Base-by-base conservation (phyloP, 2,113 vertebrate genomes). In the Mohoua ochrocephala region DNA sequence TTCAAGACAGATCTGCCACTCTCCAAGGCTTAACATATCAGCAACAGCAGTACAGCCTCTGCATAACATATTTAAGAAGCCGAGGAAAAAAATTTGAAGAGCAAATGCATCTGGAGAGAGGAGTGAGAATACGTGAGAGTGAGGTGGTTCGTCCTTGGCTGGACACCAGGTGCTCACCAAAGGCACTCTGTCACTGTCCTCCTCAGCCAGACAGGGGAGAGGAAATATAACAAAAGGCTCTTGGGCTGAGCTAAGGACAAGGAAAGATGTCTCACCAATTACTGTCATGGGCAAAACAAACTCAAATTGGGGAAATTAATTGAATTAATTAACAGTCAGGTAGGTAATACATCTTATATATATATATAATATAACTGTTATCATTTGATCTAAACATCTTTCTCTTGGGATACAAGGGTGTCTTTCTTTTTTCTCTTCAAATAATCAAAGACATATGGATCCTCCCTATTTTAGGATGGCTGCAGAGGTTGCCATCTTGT, bases 301-400 rank as follows among this genome's bases (percentile, higher is more conserved):
- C 5, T 47, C 39, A 61, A 18, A 30, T 4, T 47, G 26, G 22
- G 11, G 17, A 76, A 76, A 61, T 15, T n/a, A 60, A 24, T 15
- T 60, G 1, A 75, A 53, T 60, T 21, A 3, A n/a, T 21, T 60
- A 30, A 30, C 13, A 52, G 13, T 33, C 27, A 22, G 44, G 20
- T 39, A 61, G 6, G 17, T 45, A n/a, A 60, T 53, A 39, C 14
- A 41, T n/a, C 14, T 37, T 9, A 10, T 10, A n/a, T 41, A n/a
- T 28, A 24, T 44, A 37, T 52, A 18, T 5, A 27, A 11, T 68
- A 37, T 14, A 26, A 20, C 10, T 47, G 1, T 63, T 59, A 33
- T 30, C 0, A 50, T 42, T 21, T 1, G 0, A 22, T 59, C 14
- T 45, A 75, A 82, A 54, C 0, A 1, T 45, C 6, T 79, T 92